Evolutionary conservation across 2,797 vertebrate genomes (phyloP), one percentile per base, ranked within the genome.

Genomic region (Lithobates pipiens): DNA sequence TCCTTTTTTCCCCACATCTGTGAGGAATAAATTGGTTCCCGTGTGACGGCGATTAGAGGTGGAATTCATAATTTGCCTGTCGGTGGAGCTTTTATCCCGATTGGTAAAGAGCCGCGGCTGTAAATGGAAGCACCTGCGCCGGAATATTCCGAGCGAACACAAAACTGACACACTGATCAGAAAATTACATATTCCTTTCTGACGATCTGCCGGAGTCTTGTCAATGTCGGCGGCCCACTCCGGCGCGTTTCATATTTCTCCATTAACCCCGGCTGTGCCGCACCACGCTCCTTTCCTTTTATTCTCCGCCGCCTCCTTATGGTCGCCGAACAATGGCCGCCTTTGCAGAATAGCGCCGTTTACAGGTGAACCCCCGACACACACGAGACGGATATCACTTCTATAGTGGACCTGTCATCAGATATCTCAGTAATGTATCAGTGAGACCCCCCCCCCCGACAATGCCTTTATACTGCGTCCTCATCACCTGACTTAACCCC

Each of bases 11-110:
- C 3, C 54, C 54, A 67, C 80, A 82, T 86, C 85, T 86, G 85
- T 68, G 39, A 44, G 25, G 63, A 77, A 69, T 82, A 86, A 86
- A 86, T 86, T 86, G 80, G 80, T 21, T 86, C 80, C 80, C 50
- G 39, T 36, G 74, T 82, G 85, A 82, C 80, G 50, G 74, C 77
- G 85, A 77, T 85, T 81, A 72, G 73, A 80, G 67, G 29, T 69
- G 69, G 73, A 77, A 82, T 86, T 63, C 36, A 42, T 65, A 77
- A 77, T 82, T 57, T 77, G 39, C 44, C 73, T 36, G 39, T 42
- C 85, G 50, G 27, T 32, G 25, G 73, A 25, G 73, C 79, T 86
- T 82, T 82, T 82, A 82, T 82, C 73, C 27, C 46, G 79, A 76
- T 82, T 86, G 74, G 77, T 82, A 50, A 34, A 72, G 79, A 77